Evolutionary conservation across 2,113 vertebrate species (phyloP).

Genomic region (Pituophis catenifer): DNA sequence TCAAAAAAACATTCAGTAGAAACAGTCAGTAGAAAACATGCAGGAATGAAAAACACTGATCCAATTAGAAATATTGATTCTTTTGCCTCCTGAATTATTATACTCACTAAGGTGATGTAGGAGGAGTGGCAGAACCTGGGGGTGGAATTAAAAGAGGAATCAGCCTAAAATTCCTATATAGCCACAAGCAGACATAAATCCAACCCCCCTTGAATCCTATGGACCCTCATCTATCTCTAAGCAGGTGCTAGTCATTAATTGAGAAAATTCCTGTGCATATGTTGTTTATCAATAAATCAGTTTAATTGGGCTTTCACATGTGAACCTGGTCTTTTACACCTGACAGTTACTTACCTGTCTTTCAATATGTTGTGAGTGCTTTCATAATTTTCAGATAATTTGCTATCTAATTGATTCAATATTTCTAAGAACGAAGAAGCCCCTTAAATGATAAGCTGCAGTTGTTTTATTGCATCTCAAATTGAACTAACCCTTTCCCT

Average conservation of each 20-base stretch:
- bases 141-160: not conserved
- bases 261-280: not conserved
- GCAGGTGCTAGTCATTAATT: not conserved
- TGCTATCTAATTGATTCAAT: not conserved
- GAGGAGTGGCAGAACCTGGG: not conserved
- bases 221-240: not conserved
- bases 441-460: not conserved
- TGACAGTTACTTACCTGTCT: not conserved
- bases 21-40: not conserved
- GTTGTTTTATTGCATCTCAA: not conserved
- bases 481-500: not conserved
- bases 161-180: not conserved
- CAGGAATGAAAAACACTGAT: not conserved
- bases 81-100: not conserved
- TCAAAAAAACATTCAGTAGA: no score
- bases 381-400: constrained; percentile 2
- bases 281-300: not conserved
- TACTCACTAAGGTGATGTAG: not conserved
- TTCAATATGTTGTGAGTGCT: not conserved
- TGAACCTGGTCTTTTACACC: not conserved
- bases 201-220: not conserved
- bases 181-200: not conserved
- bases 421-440: not conserved
- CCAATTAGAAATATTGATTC: constrained; percentile 2
- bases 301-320: not conserved